phyloP scores from a whole-genome alignment of 2,797 vertebrate genomes.

The Anomalospiza imberbis region DNA sequence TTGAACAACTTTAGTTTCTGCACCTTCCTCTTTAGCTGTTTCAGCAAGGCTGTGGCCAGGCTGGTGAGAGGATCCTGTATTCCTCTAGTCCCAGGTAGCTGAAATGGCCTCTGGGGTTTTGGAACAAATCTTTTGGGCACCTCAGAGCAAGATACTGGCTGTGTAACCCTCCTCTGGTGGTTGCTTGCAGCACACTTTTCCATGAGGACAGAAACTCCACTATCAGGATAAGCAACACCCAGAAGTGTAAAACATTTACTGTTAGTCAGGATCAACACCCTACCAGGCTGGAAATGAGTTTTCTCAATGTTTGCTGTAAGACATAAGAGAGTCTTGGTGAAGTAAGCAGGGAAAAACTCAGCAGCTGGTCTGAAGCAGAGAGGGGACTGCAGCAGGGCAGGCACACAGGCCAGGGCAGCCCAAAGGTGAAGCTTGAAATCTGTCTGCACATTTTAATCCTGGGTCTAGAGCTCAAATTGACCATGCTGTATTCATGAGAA shows the following conservation, averaged over 20 bases:
- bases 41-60: background rate
- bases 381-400: background rate
- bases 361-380: background rate
- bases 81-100: background rate
- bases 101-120: background rate
- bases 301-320: background rate
- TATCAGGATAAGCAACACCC: background rate
- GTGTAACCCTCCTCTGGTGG: background rate
- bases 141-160: background rate
- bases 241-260: background rate
- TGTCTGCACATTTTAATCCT: background rate
- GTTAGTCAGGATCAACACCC: background rate
- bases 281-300: background rate
- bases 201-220: background rate
- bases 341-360: background rate
- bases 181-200: background rate
- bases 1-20: background rate
- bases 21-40: background rate
- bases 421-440: background rate
- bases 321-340: background rate
- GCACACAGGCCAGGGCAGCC: background rate
- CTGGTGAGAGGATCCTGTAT: background rate
- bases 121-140: background rate
- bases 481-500: background rate
- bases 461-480: background rate